Conservation (phyloP, 2,888 invertebrate species). For the Apodemia zela region DNA sequence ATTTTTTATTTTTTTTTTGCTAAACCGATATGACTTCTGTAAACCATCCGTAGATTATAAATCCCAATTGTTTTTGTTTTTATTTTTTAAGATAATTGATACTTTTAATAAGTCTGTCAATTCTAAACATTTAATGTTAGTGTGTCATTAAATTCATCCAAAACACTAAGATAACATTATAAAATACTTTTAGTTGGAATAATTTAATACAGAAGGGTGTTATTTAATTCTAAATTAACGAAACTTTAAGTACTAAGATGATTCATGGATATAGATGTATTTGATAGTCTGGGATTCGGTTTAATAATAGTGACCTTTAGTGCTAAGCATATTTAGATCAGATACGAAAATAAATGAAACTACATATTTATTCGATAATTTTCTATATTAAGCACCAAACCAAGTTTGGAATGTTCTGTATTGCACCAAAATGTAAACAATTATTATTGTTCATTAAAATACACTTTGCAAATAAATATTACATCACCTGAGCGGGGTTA, state of each 20-base stretch:
- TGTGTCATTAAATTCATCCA: constrained; percentile 4
- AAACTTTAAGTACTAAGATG: constrained; percentile 41
- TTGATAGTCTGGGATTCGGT: constrained; percentile 18
- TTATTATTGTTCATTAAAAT: constrained; percentile 54
- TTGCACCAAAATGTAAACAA: constrained; percentile 70
- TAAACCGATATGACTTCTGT: too few relatives aligned
- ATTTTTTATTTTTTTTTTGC: too few relatives aligned
- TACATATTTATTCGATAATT: constrained; percentile 60
- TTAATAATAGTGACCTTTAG: constrained; percentile 70
- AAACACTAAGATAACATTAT: constrained; percentile 8
- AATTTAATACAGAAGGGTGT: constrained; percentile 36
- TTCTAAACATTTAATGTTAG: background rate
- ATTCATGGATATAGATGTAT: background rate
- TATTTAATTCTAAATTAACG: constrained; percentile 37
- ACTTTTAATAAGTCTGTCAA: background rate
- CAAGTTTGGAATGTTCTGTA: constrained; percentile 77
- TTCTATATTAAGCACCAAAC: constrained; percentile 64
- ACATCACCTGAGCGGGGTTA: constrained; percentile 37
- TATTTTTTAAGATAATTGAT: too few relatives aligned
- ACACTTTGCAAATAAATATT: constrained; percentile 43
- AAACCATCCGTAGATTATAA: too few relatives aligned
- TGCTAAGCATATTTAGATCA: constrained; percentile 32
- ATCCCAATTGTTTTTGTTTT: too few relatives aligned
- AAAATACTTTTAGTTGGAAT: constrained; percentile 53
- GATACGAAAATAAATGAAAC: constrained; percentile 56